Conservation (phyloP, 1,140 invertebrate genomes). For the Drosophila lowei region DNA sequence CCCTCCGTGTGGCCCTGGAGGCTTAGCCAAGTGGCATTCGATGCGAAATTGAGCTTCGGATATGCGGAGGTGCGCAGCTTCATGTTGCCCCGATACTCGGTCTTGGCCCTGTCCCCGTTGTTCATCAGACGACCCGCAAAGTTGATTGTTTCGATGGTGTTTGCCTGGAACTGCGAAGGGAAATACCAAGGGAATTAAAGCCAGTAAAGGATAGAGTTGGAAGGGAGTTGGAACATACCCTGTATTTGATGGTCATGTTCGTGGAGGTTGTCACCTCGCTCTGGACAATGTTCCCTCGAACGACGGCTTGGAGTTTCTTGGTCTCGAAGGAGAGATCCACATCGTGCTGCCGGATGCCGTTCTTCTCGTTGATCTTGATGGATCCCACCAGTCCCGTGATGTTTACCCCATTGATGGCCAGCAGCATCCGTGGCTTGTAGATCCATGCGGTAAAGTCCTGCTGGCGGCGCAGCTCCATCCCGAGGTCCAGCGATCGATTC, state of each 20-base stretch:
- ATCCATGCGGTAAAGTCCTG: conserved; percentile 84
- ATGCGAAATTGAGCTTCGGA: conserved; percentile 89
- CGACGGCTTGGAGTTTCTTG: conserved; percentile 85
- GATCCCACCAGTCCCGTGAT: conserved; percentile 86
- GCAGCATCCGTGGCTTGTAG: conserved; percentile 86
- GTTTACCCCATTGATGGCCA: conserved; percentile 86
- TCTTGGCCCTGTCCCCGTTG: conserved; percentile 85
- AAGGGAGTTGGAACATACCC: conserved; percentile 75
- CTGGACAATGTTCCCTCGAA: conserved; percentile 85
- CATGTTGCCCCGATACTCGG: conserved; percentile 86
- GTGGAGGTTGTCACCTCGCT: conserved; percentile 75
- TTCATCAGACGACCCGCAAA: conserved; percentile 87
- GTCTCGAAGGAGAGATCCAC: conserved; percentile 86
- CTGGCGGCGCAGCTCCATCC: conserved; percentile 83
- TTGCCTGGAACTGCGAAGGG: conserved; percentile 86
- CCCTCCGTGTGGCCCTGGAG: conserved; percentile 77
- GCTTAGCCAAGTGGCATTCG: conserved; percentile 84
- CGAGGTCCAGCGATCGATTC: conserved; percentile 85
- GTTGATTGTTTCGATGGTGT: conserved; percentile 87
- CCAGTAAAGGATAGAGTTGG: background rate
- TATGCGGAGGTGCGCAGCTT: conserved; percentile 89
- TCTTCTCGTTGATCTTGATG: conserved; percentile 84
- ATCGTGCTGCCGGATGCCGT: conserved; percentile 85
- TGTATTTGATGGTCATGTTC: conserved; percentile 84
- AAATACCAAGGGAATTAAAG: too few relatives aligned